Evolutionary conservation across 2,113 vertebrate genomes (phyloP), one percentile per base, ranked within the genome.

Genomic region (Sterna hirundo): DNA sequence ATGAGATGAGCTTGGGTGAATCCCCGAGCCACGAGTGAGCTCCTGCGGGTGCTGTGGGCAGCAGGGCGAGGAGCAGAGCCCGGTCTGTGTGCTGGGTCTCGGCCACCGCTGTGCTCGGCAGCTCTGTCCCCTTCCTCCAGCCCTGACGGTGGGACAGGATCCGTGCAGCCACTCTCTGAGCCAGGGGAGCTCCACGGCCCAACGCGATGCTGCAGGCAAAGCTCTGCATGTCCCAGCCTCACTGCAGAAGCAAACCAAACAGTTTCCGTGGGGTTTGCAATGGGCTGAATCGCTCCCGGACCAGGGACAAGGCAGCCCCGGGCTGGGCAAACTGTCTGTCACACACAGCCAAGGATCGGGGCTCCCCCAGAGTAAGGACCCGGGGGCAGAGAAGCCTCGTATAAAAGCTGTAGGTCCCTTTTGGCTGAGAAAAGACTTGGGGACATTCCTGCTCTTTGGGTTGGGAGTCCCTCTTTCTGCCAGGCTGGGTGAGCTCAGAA

Each of bases 91-190:
- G 70, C 54, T 11, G 2, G 19, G 20, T 20, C 23, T 54, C 6
- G 19, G 62, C 23, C 62, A 21, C 15, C 2, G 3, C 60, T 32
- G 42, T 36, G 69, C 61, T 83, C 2, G 0, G 54, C 62, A 54
- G 44, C 70, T 76, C 54, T 11, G n/a, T 26, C 64, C 85, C 55
- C 40, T n/a, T 62, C 29, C 16, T 36, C 25, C 34, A 46, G 47
- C 55, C 38, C 34, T 10, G 55, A 21, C 2, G 29, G 29, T 16
- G 57, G 71, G 64, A 36, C 55, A n/a, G 64, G 88, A 15, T 55
- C 25, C 1, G 9, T 32, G 42, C 57, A 64, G 83, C 36, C 27
- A 0, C 20, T 21, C 32, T 25, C 23, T 2, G 7, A 60, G 38
- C 17, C 83, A 61, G 54, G 23, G 23, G 40, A 83, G 46, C 25